Percentiles rank a stretch among this genome's conserved stretches.
These are phyloP conservation scores for Galeopsomyia nigrocyanea DNA, from an alignment of 2,888 invertebrate species.

Conservation along the genomic window DNA sequence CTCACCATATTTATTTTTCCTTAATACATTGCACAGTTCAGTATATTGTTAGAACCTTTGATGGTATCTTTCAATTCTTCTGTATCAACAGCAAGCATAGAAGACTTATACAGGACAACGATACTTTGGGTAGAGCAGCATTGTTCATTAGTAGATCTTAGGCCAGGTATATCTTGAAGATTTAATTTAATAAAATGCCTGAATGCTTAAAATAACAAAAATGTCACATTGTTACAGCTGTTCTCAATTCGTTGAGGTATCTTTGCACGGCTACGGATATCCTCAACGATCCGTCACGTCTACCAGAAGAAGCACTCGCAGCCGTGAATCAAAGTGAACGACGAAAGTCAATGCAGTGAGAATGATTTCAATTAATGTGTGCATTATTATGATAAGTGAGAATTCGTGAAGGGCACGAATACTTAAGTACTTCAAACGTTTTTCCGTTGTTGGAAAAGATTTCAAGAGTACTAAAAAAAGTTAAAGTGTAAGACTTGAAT, in stretches of 20 bases:
- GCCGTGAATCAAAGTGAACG: slow-evolving; percentile 72
- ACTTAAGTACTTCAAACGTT: slow-evolving; percentile 14
- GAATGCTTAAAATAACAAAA: slow-evolving; percentile 16
- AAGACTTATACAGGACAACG: slow-evolving; percentile 92
- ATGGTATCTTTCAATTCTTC: slow-evolving; percentile 92
- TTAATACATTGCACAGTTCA: slow-evolving; percentile 77
- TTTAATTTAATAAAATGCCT: slow-evolving; percentile 23
- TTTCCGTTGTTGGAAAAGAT: slow-evolving; percentile 8
- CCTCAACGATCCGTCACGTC: slow-evolving; percentile 86
- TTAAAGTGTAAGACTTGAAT: slow-evolving; percentile 8
- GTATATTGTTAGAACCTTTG: slow-evolving; percentile 89
- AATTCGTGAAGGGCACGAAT: slow-evolving; percentile 23
- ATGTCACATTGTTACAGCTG: slow-evolving; percentile 76
- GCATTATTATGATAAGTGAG: slow-evolving; percentile 38
- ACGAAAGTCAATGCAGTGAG: slow-evolving; percentile 60
- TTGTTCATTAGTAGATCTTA: slow-evolving; percentile 92
- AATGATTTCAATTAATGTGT: slow-evolving; percentile 47
- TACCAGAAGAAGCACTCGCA: slow-evolving; percentile 90
- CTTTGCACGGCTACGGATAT: slow-evolving; percentile 95
- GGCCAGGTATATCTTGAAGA: slow-evolving; percentile 80
- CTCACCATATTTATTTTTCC: slow-evolving; percentile 44
- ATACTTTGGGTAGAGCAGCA: slow-evolving; percentile 96
- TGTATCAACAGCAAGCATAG: slow-evolving; percentile 91
- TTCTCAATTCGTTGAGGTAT: slow-evolving; percentile 89
- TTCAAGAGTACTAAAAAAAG: slow-evolving; percentile 5